phyloP scores from a whole-genome alignment of 2,888 invertebrate genomes.

The Melipona beecheii region DNA sequence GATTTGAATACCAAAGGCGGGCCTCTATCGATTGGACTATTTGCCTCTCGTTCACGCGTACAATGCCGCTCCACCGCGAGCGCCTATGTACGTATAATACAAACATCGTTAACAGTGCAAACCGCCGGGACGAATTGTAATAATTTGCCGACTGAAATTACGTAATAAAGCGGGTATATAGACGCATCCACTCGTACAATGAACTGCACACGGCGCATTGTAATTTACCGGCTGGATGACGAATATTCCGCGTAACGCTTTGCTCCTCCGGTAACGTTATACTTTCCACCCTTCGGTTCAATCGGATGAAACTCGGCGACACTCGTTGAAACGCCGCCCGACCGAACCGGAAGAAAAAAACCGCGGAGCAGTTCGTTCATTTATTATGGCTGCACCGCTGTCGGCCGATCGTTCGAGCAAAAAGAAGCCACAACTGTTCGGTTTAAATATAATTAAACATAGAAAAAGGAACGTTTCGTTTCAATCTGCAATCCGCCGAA shows the following conservation, averaged over 20 bases:
- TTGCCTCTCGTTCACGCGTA: conserved; percentile 59
- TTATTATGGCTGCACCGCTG: no score
- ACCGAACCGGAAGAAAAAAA: neutral
- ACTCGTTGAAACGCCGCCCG: conserved; percentile 1
- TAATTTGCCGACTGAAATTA: conserved; percentile 67
- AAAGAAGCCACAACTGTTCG: no score
- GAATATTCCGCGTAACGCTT: conserved; percentile 31
- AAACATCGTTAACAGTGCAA: conserved; percentile 63
- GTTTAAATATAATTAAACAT: no score
- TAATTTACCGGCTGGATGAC: conserved; percentile 58
- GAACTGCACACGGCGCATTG: conserved; percentile 58
- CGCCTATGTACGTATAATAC: conserved; percentile 45
- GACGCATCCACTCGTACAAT: conserved; percentile 55
- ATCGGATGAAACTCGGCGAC: conserved; percentile 14
- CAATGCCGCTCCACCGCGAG: conserved; percentile 21
- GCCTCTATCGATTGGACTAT: conserved; percentile 61
- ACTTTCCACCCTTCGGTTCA: conserved; percentile 30
- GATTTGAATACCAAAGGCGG: conserved; percentile 60
- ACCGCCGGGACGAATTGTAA: conserved; percentile 65
- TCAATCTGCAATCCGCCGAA: conserved; percentile 13
- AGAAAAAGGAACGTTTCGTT: no score
- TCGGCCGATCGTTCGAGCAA: no score
- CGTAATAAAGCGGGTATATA: conserved; percentile 63
- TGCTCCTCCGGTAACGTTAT: conserved; percentile 18
- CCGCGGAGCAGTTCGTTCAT: neutral